These are phyloP conservation scores for Drosophila anomalata DNA, from an alignment of 2,888 invertebrate species.

Conservation along the genomic window DNA sequence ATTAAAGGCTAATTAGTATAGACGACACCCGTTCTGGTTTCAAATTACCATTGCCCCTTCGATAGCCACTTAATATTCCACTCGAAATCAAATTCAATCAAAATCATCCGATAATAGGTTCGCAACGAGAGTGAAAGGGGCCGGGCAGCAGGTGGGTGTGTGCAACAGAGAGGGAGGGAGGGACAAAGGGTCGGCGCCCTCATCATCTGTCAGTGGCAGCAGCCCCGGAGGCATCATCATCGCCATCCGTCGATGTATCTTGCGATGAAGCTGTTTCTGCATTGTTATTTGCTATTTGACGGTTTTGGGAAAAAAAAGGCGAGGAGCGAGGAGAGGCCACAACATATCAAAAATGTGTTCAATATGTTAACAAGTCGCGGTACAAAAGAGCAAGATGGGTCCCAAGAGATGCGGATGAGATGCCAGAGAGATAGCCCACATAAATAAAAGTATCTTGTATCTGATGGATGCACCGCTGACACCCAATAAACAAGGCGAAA, in stretches of 20 bases:
- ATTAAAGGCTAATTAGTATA: constrained; percentile 1
- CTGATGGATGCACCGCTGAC: constrained; percentile 46
- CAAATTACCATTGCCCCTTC: background rate
- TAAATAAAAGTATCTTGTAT: constrained; percentile 46
- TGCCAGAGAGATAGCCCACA: constrained; percentile 49
- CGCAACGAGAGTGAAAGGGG: background rate
- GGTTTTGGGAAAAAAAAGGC: background rate
- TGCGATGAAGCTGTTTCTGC: constrained; percentile 39
- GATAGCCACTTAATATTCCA: constrained; percentile 24
- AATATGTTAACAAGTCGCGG: constrained; percentile 68
- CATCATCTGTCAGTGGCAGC: constrained; percentile 31
- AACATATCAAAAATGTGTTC: constrained; percentile 58
- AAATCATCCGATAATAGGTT: constrained; percentile 2
- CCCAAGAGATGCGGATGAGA: constrained; percentile 23
- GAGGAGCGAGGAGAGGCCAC: constrained; percentile 1
- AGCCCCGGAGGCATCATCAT: background rate
- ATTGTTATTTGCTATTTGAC: constrained; percentile 31
- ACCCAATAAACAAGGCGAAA: constrained; percentile 44
- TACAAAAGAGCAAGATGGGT: constrained; percentile 31
- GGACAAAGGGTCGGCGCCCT: constrained; percentile 17
- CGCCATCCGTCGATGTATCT: background rate
- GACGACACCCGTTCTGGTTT: background rate
- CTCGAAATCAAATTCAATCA: constrained; percentile 7
- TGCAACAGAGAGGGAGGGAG: background rate
- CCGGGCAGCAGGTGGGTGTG: constrained; percentile 1